phyloP scores from a whole-genome alignment of 30 jellyfish, hydroid and myxozoan genomes.

The Turritopsis rubra region DNA sequence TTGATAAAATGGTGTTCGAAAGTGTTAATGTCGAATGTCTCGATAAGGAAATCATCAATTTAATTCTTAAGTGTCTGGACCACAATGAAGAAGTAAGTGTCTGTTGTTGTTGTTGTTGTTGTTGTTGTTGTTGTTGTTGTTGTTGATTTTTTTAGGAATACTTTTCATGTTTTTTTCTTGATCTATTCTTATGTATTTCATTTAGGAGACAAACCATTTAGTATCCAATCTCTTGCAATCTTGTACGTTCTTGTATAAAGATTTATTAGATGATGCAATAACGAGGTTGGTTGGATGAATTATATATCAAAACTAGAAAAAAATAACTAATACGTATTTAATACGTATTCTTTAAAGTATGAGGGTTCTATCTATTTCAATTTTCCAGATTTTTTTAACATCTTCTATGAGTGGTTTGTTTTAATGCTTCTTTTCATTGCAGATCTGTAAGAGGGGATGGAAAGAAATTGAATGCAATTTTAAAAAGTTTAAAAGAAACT shows the following conservation, averaged over 20 bases:
- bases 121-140: too few species aligned
- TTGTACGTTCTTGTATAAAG: neutral
- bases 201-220: neutral
- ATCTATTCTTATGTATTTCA: neutral
- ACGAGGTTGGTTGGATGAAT: neutral
- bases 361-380: too few species aligned
- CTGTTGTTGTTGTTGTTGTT: too few species aligned
- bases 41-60: neutral
- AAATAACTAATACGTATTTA: too few species aligned
- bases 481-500: neutral
- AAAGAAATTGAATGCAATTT: neutral
- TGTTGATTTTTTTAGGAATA: neutral
- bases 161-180: neutral
- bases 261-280: slow-evolving; percentile 1
- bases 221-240: neutral
- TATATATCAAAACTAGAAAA: neutral
- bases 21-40: neutral
- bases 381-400: too few species aligned
- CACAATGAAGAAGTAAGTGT: neutral
- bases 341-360: too few species aligned
- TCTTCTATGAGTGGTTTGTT: too few species aligned
- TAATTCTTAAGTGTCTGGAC: neutral
- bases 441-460: neutral
- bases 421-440: neutral
- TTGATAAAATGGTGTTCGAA: neutral